phyloP scores from a whole-genome alignment of 2,888 invertebrate genomes.

The Hylaea fasciaria region DNA sequence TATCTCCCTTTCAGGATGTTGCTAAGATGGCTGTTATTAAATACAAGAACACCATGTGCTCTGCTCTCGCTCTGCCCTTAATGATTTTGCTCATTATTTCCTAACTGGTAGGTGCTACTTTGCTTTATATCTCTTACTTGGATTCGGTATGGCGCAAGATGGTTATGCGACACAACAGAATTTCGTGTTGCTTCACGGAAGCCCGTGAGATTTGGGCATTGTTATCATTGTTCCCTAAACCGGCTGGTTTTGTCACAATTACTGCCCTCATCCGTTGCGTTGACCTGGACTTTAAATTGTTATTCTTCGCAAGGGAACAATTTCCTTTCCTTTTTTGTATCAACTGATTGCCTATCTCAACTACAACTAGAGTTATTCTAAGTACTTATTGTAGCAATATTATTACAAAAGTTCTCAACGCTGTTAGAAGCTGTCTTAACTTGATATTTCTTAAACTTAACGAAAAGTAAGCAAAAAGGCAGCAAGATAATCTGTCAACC shows the following conservation, averaged over 20 bases:
- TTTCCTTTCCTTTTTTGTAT: slow-evolving; percentile 14
- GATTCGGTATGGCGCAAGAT: slow-evolving; percentile 38
- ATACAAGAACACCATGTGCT: slow-evolving; percentile 26
- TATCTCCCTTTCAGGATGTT: slow-evolving; percentile 37
- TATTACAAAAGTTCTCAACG: not conserved
- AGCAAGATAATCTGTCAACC: slow-evolving; percentile 23
- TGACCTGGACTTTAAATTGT: slow-evolving; percentile 33
- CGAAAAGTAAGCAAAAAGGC: slow-evolving; percentile 5
- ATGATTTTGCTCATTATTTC: slow-evolving; percentile 39
- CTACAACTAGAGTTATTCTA: not conserved
- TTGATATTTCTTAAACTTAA: slow-evolving; percentile 4
- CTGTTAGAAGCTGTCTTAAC: not conserved
- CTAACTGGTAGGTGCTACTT: slow-evolving; percentile 26
- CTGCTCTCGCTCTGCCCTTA: slow-evolving; percentile 34
- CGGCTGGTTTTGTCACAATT: slow-evolving; percentile 48
- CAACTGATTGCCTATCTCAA: not conserved
- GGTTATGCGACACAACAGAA: slow-evolving; percentile 45
- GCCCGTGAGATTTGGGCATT: slow-evolving; percentile 56
- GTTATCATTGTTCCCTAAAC: slow-evolving; percentile 53
- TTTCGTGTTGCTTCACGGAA: slow-evolving; percentile 49
- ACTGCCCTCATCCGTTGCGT: slow-evolving; percentile 40
- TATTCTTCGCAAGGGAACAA: slow-evolving; percentile 25
- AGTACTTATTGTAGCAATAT: not conserved
- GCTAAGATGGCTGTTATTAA: slow-evolving; percentile 45
- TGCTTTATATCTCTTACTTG: slow-evolving; percentile 4